Base-by-base conservation (phyloP, 2,113 vertebrate genomes). In the Genyomyrus donnyi region DNA sequence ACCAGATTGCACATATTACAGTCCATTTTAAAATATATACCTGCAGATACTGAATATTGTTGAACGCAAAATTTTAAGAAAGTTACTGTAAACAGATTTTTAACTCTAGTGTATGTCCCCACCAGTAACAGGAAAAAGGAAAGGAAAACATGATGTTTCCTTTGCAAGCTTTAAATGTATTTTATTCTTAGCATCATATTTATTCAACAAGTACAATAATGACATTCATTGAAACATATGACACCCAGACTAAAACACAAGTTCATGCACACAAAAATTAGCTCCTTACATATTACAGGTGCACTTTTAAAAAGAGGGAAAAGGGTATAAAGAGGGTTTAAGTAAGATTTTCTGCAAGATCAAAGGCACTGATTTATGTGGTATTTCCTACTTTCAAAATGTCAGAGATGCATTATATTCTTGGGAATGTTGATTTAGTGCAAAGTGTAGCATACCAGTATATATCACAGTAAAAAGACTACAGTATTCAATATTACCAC, bases 321-420 rank as follows among this genome's bases (percentile, higher is more conserved):
- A 86, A 1, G 70, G 84, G 62, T 83, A 45, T 19, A 19, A 17
- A 77, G 35, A 19, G 35, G 70, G n/a, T 66, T 85, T 85, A 88
- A 83, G 46, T 87, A 77, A 24, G 45, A 89, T 89, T 89, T 50
- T 48, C 66, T 85, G 45, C 35, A 84, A 90, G 88, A 87, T 84
- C 90, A 92, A 95, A 94, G 94, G 93, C 94, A 93, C 93, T 87
- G 62, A 87, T 91, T 89, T 31, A 39, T 86, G 24, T 91, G n/a
- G 70, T 46, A 83, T 35, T 39, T 87, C n/a, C n/a, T 80, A 52
- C n/a, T 85, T 42, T 88, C 86, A 53, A 56, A 91, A 91, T 89
- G 84, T 86, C 50, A 91, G 50, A 89, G 35, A 52, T 87, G 17
- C 84, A 90, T 90, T 90, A 42, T 31, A 52, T 90, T 74, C 86